Conservation (phyloP, 1,140 invertebrate genomes). For the Ceratina calcarata region DNA sequence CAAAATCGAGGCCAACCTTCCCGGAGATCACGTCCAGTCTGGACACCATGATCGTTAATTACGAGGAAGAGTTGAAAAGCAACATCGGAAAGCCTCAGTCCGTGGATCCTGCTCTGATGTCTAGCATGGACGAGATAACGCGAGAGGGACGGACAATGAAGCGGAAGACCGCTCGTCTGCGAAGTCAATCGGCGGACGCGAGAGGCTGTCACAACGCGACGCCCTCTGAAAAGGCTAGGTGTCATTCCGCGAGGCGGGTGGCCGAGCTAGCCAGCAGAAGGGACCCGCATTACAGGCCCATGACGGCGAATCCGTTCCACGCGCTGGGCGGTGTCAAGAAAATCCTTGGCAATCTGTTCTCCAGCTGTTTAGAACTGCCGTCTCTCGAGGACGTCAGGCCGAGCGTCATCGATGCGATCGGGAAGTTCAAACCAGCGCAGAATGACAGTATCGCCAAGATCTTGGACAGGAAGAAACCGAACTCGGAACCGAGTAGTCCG, state of each 20-base stretch:
- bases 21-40: slow-evolving; percentile 85
- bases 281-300: slow-evolving; percentile 89
- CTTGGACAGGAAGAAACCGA: slow-evolving; percentile 77
- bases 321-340: slow-evolving; percentile 88
- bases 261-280: slow-evolving; percentile 89
- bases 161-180: slow-evolving; percentile 62
- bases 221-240: slow-evolving; percentile 87
- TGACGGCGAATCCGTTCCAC: slow-evolving; percentile 87
- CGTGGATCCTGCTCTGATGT: slow-evolving; percentile 72
- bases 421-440: slow-evolving; percentile 74
- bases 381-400: slow-evolving; percentile 80
- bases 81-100: slow-evolving; percentile 70
- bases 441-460: slow-evolving; percentile 78
- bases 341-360: slow-evolving; percentile 87
- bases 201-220: slow-evolving; percentile 74
- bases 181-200: slow-evolving; percentile 77
- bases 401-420: slow-evolving; percentile 68
- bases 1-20: slow-evolving; percentile 91
- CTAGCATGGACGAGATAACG: slow-evolving; percentile 75
- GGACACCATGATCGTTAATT: slow-evolving; percentile 77
- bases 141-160: slow-evolving; percentile 70
- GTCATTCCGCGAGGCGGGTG: slow-evolving; percentile 83
- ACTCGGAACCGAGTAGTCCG: slow-evolving; percentile 77
- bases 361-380: slow-evolving; percentile 88
- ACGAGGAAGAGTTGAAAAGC: slow-evolving; percentile 71